These are phyloP conservation scores for Clusia tigrina DNA, from an alignment of 2,888 invertebrate genomes.

Conservation along the genomic window DNA sequence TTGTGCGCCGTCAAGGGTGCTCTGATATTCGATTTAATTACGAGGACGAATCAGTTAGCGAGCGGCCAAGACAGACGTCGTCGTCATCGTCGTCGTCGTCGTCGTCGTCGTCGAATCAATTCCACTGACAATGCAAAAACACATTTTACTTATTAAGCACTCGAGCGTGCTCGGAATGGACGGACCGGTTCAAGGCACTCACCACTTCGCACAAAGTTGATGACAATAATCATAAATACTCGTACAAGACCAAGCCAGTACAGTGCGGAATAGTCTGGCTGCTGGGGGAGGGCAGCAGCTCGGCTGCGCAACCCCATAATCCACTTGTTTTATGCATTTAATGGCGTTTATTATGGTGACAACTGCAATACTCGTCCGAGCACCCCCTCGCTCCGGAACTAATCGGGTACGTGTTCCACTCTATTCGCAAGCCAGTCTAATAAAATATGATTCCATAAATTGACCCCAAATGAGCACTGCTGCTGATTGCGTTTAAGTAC, in stretches of 20 bases:
- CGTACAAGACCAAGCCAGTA: no score
- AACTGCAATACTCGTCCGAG: conserved; percentile 23
- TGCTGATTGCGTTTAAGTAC: conserved; percentile 10
- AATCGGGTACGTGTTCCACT: no score
- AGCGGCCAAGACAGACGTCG: neutral
- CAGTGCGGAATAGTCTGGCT: no score
- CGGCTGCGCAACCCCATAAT: conserved; percentile 46
- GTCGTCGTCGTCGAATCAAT: conserved; percentile 32
- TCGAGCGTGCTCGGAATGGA: neutral
- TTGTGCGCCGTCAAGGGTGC: conserved; percentile 31
- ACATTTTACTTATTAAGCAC: conserved; percentile 55
- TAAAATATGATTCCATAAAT: conserved; percentile 40
- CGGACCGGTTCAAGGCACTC: conserved; percentile 16
- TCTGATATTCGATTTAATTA: conserved; percentile 42
- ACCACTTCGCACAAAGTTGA: conserved; percentile 37
- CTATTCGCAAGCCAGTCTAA: neutral
- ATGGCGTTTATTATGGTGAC: conserved; percentile 40
- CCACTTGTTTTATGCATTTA: conserved; percentile 52
- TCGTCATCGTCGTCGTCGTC: conserved; percentile 22
- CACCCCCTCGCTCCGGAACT: no score
- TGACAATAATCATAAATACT: conserved; percentile 58
- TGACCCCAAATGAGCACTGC: conserved; percentile 37
- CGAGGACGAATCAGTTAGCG: conserved; percentile 10
- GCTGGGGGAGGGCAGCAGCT: neutral
- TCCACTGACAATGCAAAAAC: conserved; percentile 49